A percentile compares a stretch with the other conserved stretches of the same genome.
These are phyloP conservation scores for Drosophila ustulata DNA, from an alignment of 2,888 invertebrate species.

Conservation along the genomic window DNA sequence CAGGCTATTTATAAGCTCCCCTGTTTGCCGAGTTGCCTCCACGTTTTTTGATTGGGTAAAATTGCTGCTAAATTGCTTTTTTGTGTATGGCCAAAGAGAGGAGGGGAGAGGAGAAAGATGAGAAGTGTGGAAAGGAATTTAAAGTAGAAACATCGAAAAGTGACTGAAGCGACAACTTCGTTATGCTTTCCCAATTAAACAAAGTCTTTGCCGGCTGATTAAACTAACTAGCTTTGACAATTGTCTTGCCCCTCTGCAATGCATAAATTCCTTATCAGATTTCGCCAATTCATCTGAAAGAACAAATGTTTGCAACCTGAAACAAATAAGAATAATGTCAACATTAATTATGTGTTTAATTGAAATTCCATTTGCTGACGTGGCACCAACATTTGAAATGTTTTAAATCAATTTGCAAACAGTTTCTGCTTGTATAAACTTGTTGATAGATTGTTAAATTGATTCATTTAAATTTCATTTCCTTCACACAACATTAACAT, in stretches of 20 bases:
- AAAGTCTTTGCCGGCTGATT: not conserved
- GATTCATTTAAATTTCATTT: conserved; percentile 21
- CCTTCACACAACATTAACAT: not conserved
- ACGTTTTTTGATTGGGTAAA: conserved; percentile 74
- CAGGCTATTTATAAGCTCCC: conserved; percentile 73
- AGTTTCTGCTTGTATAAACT: not conserved
- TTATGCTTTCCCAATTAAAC: conserved; percentile 3
- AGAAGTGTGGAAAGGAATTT: conserved; percentile 25
- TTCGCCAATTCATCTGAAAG: too few relatives aligned
- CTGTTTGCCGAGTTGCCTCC: conserved; percentile 33
- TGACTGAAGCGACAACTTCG: not conserved
- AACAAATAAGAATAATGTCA: not conserved
- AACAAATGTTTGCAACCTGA: not conserved
- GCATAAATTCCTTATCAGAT: too few relatives aligned
- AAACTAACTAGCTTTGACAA: not conserved
- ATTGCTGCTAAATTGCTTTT: conserved; percentile 79
- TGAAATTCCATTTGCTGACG: not conserved
- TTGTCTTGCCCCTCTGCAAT: too few relatives aligned
- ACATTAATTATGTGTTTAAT: not conserved
- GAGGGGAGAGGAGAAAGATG: not conserved
- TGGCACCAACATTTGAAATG: too few relatives aligned
- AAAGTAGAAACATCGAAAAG: conserved; percentile 15
- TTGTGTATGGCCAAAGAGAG: conserved; percentile 42
- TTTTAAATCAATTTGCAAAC: not conserved
- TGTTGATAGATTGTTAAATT: conserved; percentile 27